A percentile compares a stretch with the other conserved stretches of the same genome.
Conservation (phyloP, 2,797 vertebrate genomes). For the Valencia hispanica region DNA sequence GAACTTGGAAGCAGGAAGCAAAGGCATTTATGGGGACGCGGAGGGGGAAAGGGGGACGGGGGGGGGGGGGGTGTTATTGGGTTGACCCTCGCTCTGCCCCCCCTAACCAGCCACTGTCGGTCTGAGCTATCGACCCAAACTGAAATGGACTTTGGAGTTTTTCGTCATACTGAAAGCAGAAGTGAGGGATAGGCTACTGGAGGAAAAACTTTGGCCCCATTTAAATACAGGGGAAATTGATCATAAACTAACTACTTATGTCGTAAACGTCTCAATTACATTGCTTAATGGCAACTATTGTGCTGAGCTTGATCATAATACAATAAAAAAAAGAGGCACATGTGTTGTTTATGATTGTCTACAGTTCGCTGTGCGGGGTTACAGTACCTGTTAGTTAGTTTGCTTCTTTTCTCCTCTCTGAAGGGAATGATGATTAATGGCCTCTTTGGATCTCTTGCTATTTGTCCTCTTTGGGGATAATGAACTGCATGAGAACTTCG, state of each 20-base stretch:
- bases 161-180: constrained; percentile 59
- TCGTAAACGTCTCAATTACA: not conserved
- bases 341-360: constrained; percentile 1
- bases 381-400: constrained; percentile 62
- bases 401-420: constrained; percentile 46
- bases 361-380: constrained; percentile 42
- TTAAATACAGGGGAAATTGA: constrained; percentile 14
- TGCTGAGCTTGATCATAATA: not conserved
- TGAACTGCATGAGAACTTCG: constrained; percentile 81
- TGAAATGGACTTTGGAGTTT: constrained; percentile 73
- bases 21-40: constrained; percentile 71
- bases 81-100: constrained; percentile 47
- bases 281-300: not conserved
- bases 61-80: constrained; percentile 47
- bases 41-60: constrained; percentile 18
- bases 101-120: constrained; percentile 19
- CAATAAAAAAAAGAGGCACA: constrained; percentile 10
- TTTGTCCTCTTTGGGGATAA: constrained; percentile 73
- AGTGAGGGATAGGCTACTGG: constrained; percentile 19
- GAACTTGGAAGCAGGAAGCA: constrained; percentile 71
- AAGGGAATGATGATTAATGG: constrained; percentile 80
- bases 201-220: constrained; percentile 47
- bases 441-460: constrained; percentile 74
- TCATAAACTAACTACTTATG: constrained; percentile 30
- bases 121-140: constrained; percentile 63